phyloP scores from a whole-genome alignment of 2,797 vertebrate genomes.

The Paratrypauchen microcephalus region DNA sequence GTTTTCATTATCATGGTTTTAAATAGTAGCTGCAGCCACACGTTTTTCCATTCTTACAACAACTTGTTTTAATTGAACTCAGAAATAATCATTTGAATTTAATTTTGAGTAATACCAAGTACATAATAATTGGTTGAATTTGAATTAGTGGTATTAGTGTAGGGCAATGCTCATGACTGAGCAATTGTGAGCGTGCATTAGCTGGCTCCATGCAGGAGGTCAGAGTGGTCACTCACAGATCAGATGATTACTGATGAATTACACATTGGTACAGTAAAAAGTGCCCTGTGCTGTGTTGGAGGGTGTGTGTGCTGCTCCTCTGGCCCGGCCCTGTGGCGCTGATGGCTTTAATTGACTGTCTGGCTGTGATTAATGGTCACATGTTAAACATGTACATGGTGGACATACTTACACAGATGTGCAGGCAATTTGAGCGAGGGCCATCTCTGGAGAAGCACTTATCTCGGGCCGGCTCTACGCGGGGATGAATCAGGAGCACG shows the following conservation, averaged over 20 bases:
- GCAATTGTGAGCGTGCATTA: too few species aligned
- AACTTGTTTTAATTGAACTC: neutral
- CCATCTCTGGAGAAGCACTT: slow-evolving; percentile 84
- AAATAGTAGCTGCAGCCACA: neutral
- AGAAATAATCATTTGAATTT: neutral
- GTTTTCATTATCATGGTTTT: too few species aligned
- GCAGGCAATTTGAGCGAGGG: slow-evolving; percentile 69
- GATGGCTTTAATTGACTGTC: slow-evolving; percentile 81
- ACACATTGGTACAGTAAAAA: slow-evolving; percentile 33
- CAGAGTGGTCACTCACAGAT: slow-evolving; percentile 17
- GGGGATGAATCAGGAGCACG: slow-evolving; percentile 51
- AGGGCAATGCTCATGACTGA: too few species aligned
- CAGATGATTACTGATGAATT: slow-evolving; percentile 39
- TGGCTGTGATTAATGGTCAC: slow-evolving; percentile 81
- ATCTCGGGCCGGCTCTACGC: slow-evolving; percentile 74
- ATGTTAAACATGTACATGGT: slow-evolving; percentile 77
- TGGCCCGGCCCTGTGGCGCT: slow-evolving; percentile 48
- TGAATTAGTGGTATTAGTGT: too few species aligned
- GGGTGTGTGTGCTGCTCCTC: slow-evolving; percentile 46
- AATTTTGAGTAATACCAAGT: neutral
- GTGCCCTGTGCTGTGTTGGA: slow-evolving; percentile 41
- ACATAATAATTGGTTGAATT: neutral
- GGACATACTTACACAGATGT: slow-evolving; percentile 77
- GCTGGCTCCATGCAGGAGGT: slow-evolving; percentile 9
- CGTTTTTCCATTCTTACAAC: neutral